Percentiles rank a stretch among this genome's conserved stretches.
phyloP scores from a whole-genome alignment of 2,113 vertebrate genomes.

The Conger conger region DNA sequence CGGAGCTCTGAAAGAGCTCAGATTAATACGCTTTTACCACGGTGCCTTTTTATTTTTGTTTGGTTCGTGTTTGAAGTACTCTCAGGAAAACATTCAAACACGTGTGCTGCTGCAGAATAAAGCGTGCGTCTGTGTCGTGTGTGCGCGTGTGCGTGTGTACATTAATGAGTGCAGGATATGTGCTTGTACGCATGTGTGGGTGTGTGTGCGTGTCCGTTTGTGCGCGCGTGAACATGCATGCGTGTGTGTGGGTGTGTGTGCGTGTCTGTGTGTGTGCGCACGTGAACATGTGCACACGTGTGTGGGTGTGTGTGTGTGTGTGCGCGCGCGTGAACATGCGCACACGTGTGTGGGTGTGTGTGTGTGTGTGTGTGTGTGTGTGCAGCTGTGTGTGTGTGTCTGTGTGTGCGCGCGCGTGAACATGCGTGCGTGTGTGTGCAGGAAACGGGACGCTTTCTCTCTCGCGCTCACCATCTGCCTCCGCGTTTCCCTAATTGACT shows the following conservation, averaged over 20 bases:
- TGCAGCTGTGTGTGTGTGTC: slow-evolving; percentile 12
- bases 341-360: slow-evolving; percentile 34
- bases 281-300: not conserved
- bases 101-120: no score
- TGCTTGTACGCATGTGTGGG: not conserved
- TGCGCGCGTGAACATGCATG: not conserved
- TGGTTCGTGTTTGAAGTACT: no score
- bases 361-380: slow-evolving; percentile 14
- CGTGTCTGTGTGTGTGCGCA: no score
- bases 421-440: slow-evolving; percentile 15
- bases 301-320: not conserved
- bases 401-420: slow-evolving; percentile 13
- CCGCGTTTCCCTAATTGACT: slow-evolving; percentile 44
- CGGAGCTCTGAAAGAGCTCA: no score
- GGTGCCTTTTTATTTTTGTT: no score
- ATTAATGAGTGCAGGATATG: no score
- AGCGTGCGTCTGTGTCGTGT: no score
- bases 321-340: not conserved
- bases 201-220: not conserved
- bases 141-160: no score
- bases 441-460: slow-evolving; percentile 36
- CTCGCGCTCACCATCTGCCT: slow-evolving; percentile 55
- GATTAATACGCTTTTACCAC: no score
- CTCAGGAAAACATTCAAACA: no score
- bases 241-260: slow-evolving; percentile 1